Base-by-base conservation (phyloP, 2,888 invertebrate genomes). In the Caprella mutica region DNA sequence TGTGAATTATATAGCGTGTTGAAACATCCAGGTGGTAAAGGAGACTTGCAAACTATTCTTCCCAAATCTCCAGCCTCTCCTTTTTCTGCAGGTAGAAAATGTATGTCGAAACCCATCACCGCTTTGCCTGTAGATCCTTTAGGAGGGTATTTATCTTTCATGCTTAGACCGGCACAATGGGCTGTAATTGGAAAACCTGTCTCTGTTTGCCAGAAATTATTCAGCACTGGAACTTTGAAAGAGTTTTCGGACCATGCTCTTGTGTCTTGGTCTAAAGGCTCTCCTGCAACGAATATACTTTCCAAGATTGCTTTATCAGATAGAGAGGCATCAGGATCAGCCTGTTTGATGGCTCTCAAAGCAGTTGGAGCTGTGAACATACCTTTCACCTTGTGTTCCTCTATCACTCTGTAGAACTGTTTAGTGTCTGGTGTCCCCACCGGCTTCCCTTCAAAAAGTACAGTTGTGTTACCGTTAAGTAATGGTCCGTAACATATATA, bases 121-220 rank as follows among this genome's bases (percentile, higher is more conserved):
- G 92, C 85, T 72, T 86, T 81, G 0, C 94, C 94, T 0, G 89
- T 84, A 1, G 85, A 82, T 67, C 81, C 82, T 65, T 78, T 80
- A 0, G 86, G 88, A 0, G 86, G 85, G 27, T 46, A 6, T 61
- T 78, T 77, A 14, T 69, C 64, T 1, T 80, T 75, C 69, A 77
- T 81, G 0, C 81, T 82, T 40, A 87, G 80, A 0, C 89, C 92
- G 8, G 86, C 70, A 69, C 88, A 88, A 0, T 85, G 82, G 0
- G 89, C 85, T 0, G 91, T 88, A 56, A 94, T 86, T 0, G 91
- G 83, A 60, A 89, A 88, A 0, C 93, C 93, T 0, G 89, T 86
- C 74, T 94, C 94, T 2, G 94, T 93, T 76, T 94, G 94, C 93
- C 94, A 94, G 92, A 92, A 94, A 72, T 94, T 87, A 72, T 94